These are phyloP conservation scores for Drosophila sturtevanti DNA, from an alignment of 1,140 invertebrate genomes.

Conservation along the genomic window DNA sequence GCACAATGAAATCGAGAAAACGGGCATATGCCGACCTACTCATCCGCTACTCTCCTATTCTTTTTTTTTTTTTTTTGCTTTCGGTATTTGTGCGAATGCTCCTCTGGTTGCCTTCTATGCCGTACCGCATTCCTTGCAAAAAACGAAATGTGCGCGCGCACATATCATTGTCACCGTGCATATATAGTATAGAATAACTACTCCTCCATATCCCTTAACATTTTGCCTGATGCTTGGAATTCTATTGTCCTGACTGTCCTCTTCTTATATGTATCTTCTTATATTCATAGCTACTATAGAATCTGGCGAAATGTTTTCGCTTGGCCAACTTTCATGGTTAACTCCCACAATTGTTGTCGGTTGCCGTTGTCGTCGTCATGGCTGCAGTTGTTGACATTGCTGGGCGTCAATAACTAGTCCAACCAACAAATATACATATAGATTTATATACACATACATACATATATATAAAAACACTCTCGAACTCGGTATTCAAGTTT, in stretches of 20 bases:
- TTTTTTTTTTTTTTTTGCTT: too few species aligned
- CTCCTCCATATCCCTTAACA: constrained; percentile 35
- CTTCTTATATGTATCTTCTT: constrained; percentile 54
- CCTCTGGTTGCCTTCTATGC: constrained; percentile 59
- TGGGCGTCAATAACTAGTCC: constrained; percentile 60
- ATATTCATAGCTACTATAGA: constrained; percentile 32
- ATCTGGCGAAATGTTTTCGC: constrained; percentile 72
- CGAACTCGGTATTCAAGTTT: constrained; percentile 38
- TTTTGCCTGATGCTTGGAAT: constrained; percentile 1
- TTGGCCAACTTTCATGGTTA: constrained; percentile 72
- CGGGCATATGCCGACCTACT: constrained; percentile 53
- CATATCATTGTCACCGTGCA: constrained; percentile 56
- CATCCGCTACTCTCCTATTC: constrained; percentile 53
- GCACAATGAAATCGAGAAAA: not conserved
- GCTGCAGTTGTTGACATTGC: constrained; percentile 78
- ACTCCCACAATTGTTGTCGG: constrained; percentile 32
- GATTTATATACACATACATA: too few species aligned
- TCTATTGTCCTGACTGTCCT: constrained; percentile 52
- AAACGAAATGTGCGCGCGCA: constrained; percentile 61
- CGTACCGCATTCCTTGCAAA: constrained; percentile 31
- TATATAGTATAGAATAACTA: constrained; percentile 3
- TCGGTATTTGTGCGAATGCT: constrained; percentile 30
- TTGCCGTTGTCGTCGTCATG: constrained; percentile 65
- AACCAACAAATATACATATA: constrained; percentile 1
- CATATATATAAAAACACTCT: constrained; percentile 14